A percentile compares a stretch with the other conserved stretches of the same genome.
Evolutionary conservation across 30 jellyfish, hydroid and myxozoan species (phyloP).

Genomic region (Calvadosia cruxmelitensis): DNA sequence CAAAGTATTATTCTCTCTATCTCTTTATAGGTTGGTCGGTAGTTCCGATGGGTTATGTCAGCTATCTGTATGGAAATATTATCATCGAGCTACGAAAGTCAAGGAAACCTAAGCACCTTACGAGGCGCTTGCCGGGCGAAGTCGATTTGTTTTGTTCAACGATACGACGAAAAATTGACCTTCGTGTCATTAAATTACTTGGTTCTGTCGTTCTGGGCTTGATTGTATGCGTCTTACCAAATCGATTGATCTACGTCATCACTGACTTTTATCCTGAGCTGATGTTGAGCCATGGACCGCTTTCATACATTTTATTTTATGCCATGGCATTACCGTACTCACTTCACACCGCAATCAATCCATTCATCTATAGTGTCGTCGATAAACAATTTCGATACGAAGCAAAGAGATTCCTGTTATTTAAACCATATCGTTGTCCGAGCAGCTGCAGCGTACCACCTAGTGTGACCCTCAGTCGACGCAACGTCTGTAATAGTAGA

Average conservation of each 20-base stretch:
- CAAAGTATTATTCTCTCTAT: not conserved
- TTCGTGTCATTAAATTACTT: slow-evolving; percentile 6
- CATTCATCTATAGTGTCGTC: slow-evolving; percentile 15
- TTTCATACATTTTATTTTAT: not conserved
- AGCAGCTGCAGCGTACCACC: no score
- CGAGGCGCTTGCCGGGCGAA: no score
- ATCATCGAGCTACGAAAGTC: slow-evolving; percentile 5
- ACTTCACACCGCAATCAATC: slow-evolving; percentile 7
- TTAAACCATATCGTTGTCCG: no score
- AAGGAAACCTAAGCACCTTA: no score
- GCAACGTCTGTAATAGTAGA: no score
- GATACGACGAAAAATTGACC: slow-evolving; percentile 7
- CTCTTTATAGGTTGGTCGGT: not conserved
- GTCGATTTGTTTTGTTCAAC: no score
- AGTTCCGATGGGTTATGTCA: slow-evolving; percentile 1
- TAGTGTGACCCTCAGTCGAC: no score
- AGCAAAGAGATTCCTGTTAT: no score
- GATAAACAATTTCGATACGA: slow-evolving; percentile 13
- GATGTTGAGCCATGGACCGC: not conserved
- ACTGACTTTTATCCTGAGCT: not conserved
- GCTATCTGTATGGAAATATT: slow-evolving; percentile 3
- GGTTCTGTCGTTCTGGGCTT: not conserved
- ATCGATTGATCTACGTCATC: not conserved
- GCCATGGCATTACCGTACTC: slow-evolving; percentile 3
- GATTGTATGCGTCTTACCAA: slow-evolving; percentile 7